Evolutionary conservation across 2,113 vertebrate genomes (phyloP).

Genomic region (Centropus unirufus): DNA sequence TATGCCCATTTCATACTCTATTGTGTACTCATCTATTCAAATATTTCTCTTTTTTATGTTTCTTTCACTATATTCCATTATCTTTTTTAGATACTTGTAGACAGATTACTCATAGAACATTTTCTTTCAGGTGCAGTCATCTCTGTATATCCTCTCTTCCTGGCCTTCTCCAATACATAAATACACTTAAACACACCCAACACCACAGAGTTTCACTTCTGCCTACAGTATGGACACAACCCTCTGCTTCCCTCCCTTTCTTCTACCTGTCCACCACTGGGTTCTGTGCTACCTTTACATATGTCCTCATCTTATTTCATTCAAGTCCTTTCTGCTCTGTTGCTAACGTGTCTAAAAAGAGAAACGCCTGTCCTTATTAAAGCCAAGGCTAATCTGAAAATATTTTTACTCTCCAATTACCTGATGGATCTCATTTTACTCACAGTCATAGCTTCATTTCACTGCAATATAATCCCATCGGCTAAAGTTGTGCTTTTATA

Average conservation of each 20-base stretch:
- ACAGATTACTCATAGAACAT: not conserved
- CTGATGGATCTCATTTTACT: not conserved
- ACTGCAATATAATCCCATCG: not conserved
- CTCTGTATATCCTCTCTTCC: not conserved
- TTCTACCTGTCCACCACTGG: not conserved
- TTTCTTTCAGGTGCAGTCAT: not conserved
- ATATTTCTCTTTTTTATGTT: not conserved
- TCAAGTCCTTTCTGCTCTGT: not conserved
- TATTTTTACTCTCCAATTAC: conserved; percentile 24
- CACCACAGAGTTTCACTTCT: not conserved
- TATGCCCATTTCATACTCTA: not conserved
- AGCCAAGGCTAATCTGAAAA: conserved; percentile 9
- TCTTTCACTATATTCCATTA: not conserved
- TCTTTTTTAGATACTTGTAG: not conserved
- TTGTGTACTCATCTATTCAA: not conserved
- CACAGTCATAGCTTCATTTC: not conserved
- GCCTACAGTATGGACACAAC: not conserved
- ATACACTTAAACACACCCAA: not conserved
- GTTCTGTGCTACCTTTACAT: not conserved
- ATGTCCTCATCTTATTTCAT: not conserved
- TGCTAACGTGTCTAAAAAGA: not conserved
- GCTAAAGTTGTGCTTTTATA: not conserved
- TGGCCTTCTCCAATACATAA: not conserved
- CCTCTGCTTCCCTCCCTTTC: not conserved
- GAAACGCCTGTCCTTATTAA: not conserved